These are phyloP conservation scores for Isoperla grammatica DNA, from an alignment of 2,888 invertebrate species.

Conservation along the genomic window DNA sequence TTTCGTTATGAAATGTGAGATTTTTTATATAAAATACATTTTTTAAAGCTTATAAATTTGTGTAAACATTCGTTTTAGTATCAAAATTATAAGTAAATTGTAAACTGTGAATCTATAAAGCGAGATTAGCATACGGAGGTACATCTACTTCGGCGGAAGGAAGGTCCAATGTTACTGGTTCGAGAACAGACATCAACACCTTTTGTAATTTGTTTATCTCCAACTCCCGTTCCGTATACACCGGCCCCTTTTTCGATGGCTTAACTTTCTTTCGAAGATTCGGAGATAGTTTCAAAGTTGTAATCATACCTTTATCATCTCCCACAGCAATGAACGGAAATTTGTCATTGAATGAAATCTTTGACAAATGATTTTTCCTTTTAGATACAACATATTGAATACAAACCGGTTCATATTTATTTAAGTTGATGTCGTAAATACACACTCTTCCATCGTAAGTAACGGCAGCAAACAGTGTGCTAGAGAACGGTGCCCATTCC, in stretches of 20 bases:
- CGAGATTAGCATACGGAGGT: no score
- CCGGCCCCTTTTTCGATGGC: slow-evolving; percentile 65
- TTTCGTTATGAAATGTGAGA: no score
- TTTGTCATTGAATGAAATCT: slow-evolving; percentile 40
- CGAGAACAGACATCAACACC: slow-evolving; percentile 75
- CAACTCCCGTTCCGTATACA: slow-evolving; percentile 38
- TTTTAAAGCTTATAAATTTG: no score
- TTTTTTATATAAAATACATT: no score
- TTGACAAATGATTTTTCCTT: slow-evolving; percentile 45
- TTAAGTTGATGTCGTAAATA: slow-evolving; percentile 46
- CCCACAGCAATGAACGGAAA: slow-evolving; percentile 41
- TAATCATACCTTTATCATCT: slow-evolving; percentile 63
- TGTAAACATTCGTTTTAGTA: no score
- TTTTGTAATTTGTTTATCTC: slow-evolving; percentile 78
- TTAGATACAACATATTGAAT: slow-evolving; percentile 47
- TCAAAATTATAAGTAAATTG: no score
- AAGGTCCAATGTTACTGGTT: slow-evolving; percentile 50
- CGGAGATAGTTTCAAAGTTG: slow-evolving; percentile 84
- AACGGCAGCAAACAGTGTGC: slow-evolving; percentile 49
- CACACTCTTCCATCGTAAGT: slow-evolving; percentile 46
- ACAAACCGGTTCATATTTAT: slow-evolving; percentile 48
- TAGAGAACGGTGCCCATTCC: slow-evolving; percentile 50
- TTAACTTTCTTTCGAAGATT: slow-evolving; percentile 82
- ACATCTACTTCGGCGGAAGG: slow-evolving; percentile 41
- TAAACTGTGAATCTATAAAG: no score